phyloP scores from a whole-genome alignment of 2,797 vertebrate species.

The Lacerta viridis region DNA sequence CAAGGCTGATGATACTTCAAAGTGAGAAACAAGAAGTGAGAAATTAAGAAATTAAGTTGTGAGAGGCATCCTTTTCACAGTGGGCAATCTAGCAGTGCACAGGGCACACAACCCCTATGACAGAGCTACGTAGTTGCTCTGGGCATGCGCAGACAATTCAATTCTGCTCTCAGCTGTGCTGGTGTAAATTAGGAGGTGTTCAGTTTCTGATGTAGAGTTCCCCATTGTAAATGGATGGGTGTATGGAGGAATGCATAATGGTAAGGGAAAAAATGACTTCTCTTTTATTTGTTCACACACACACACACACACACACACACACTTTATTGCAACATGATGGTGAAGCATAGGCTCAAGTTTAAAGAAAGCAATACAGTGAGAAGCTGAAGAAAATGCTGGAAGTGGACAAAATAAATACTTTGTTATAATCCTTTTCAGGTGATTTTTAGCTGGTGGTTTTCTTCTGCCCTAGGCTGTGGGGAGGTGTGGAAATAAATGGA shows the following conservation, averaged over 20 bases:
- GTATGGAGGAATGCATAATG: neutral
- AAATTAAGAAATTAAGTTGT: neutral
- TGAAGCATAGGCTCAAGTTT: neutral
- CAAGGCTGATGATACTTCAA: constrained; percentile 20
- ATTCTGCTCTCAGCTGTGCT: neutral
- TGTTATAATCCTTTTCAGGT: neutral
- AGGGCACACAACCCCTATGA: neutral
- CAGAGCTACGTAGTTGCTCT: accelerated
- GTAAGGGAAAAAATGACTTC: neutral
- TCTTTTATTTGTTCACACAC: neutral
- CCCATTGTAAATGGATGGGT: neutral
- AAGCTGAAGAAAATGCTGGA: neutral
- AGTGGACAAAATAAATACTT: neutral
- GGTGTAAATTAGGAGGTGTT: neutral
- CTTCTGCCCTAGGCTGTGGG: no score
- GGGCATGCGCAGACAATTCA: neutral
- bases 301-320: neutral
- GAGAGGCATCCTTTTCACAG: constrained; percentile 31
- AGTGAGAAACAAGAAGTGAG: neutral
- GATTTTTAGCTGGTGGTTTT: no score
- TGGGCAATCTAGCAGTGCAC: neutral
- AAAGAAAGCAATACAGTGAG: constrained; percentile 10
- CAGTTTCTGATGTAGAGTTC: neutral
- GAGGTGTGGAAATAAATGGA: no score
- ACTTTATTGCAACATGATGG: neutral